phyloP scores from a whole-genome alignment of 1,140 invertebrate species.

The Mycetomoellerius zeteki region DNA sequence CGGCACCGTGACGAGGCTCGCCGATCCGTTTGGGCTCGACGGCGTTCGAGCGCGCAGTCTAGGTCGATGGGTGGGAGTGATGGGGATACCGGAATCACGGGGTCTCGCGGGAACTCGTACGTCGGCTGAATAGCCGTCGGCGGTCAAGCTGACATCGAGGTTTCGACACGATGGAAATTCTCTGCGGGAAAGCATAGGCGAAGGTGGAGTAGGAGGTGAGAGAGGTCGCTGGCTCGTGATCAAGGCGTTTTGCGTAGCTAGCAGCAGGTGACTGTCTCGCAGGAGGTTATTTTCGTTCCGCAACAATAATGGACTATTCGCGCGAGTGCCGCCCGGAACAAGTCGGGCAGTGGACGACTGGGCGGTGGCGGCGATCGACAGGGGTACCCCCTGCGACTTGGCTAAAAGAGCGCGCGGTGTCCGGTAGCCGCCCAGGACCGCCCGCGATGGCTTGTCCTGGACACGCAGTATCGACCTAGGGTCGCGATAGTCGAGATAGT shows the following conservation, averaged over 20 bases:
- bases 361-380: conserved; percentile 75
- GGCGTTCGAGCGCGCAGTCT: conserved; percentile 15
- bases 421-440: conserved; percentile 83
- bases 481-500: conserved; percentile 86
- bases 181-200: background rate
- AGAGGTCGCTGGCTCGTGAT: conserved; percentile 71
- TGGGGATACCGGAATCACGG: conserved; percentile 71
- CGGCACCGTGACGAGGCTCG: background rate
- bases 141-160: conserved; percentile 16
- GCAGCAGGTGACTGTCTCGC: conserved; percentile 72
- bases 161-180: conserved; percentile 14
- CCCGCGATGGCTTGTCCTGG: conserved; percentile 82
- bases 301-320: conserved; percentile 58
- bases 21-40: background rate
- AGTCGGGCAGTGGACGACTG: conserved; percentile 30
- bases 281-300: conserved; percentile 60
- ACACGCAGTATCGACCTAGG: conserved; percentile 83
- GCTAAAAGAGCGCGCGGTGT: conserved; percentile 80
- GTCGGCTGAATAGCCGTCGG: conserved; percentile 45
- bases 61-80: conserved; percentile 77
- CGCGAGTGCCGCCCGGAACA: conserved; percentile 23
- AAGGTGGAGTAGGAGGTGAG: background rate
- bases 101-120: conserved; percentile 41
- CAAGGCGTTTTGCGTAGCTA: conserved; percentile 74
- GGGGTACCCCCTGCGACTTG: conserved; percentile 78